These are phyloP conservation scores for Drosophila pallidifrons DNA, from an alignment of 1,140 invertebrate genomes.

Conservation along the genomic window DNA sequence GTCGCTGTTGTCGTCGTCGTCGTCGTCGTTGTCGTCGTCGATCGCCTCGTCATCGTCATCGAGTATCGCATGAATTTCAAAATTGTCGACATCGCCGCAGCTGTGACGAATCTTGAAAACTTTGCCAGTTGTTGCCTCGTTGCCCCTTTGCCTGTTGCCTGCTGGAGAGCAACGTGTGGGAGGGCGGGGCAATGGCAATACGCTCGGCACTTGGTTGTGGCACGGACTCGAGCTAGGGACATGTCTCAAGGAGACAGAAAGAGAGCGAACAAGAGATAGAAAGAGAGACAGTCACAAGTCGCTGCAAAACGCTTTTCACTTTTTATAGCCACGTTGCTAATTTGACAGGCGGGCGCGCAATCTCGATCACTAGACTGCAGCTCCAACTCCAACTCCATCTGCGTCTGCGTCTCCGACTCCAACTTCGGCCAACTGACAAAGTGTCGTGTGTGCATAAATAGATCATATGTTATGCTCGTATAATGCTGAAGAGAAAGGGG, in stretches of 20 bases:
- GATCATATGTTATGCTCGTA: slow-evolving; percentile 35
- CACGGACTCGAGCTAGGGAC: slow-evolving; percentile 14
- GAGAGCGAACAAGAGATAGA: background rate
- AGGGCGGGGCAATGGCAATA: slow-evolving; percentile 46
- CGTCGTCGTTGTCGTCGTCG: slow-evolving; percentile 44
- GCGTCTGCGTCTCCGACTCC: background rate
- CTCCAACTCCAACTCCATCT: slow-evolving; percentile 16
- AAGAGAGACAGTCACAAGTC: slow-evolving; percentile 26
- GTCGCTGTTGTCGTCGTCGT: slow-evolving; percentile 45
- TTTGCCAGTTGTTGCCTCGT: slow-evolving; percentile 4
- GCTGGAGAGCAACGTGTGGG: slow-evolving; percentile 41
- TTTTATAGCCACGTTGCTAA: slow-evolving; percentile 77
- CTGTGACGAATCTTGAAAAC: slow-evolving; percentile 73
- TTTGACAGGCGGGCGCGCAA: slow-evolving; percentile 79
- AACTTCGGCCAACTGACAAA: slow-evolving; percentile 57
- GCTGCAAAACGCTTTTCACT: slow-evolving; percentile 71
- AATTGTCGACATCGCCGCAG: slow-evolving; percentile 67
- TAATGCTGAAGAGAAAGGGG: slow-evolving; percentile 23
- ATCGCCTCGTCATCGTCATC: slow-evolving; percentile 53
- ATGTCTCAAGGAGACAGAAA: slow-evolving; percentile 10
- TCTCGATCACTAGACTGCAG: slow-evolving; percentile 65
- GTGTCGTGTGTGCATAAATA: slow-evolving; percentile 62
- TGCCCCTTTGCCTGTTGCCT: background rate
- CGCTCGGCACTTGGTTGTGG: slow-evolving; percentile 16
- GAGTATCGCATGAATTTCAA: slow-evolving; percentile 77